phyloP scores from a whole-genome alignment of 2,113 vertebrate genomes.

The Bufo bufo region DNA sequence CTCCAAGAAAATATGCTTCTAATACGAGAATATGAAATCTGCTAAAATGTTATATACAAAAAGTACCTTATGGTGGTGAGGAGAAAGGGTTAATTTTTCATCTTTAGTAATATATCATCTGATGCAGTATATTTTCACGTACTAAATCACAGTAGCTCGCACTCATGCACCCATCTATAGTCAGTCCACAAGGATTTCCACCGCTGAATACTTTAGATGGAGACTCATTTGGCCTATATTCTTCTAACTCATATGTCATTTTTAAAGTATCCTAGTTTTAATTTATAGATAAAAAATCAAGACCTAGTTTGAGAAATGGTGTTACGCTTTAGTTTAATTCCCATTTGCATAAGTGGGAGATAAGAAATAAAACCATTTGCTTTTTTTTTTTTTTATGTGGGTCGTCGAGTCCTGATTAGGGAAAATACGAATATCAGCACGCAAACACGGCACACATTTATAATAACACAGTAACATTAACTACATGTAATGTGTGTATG shows the following conservation, averaged over 20 bases:
- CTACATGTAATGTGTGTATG: not conserved
- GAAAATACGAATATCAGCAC: slow-evolving; percentile 19
- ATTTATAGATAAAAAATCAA: slow-evolving; percentile 42
- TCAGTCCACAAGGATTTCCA: slow-evolving; percentile 21
- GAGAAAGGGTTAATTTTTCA: not conserved
- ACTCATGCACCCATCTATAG: not conserved
- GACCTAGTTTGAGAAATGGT: slow-evolving; percentile 38
- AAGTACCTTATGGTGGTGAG: not conserved
- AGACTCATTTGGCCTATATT: slow-evolving; percentile 38
- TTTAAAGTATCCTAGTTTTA: slow-evolving; percentile 28
- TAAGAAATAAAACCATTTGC: slow-evolving; percentile 30
- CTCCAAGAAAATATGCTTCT: no score
- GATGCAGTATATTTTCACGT: not conserved
- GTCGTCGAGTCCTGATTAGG: slow-evolving; percentile 7
- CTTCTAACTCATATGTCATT: slow-evolving; percentile 34
- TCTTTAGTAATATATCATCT: not conserved
- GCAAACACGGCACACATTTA: not conserved
- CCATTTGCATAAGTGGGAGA: slow-evolving; percentile 42
- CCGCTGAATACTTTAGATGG: not conserved
- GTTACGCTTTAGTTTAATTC: slow-evolving; percentile 41
- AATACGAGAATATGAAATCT: not conserved
- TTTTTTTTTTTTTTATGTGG: slow-evolving; percentile 5
- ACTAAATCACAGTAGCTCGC: not conserved
- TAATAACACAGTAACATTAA: not conserved
- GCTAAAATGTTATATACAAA: not conserved